Conservation (phyloP, 1,140 invertebrate species). For the Dufourea novaeangliae region DNA sequence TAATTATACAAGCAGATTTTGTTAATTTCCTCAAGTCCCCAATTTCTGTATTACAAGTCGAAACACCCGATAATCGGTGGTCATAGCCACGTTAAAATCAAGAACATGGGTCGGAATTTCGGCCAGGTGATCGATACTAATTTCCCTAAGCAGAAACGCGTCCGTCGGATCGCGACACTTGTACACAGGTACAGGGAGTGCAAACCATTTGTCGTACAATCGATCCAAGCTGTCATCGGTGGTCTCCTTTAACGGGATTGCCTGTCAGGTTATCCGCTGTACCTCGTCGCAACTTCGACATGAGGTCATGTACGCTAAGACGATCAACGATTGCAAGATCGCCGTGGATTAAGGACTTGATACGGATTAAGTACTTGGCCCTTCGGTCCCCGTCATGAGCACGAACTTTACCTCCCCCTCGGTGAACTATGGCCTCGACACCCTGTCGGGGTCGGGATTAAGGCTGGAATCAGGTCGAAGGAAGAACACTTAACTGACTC, state of each 20-base stretch:
- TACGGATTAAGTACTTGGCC: neutral
- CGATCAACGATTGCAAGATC: constrained; percentile 3
- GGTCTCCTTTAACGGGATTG: constrained; percentile 37
- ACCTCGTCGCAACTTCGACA: neutral
- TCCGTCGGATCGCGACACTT: constrained; percentile 21
- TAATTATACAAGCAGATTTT: too few relatives aligned
- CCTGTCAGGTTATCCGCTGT: constrained; percentile 16
- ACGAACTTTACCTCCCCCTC: too few relatives aligned
- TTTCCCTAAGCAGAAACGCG: constrained; percentile 15
- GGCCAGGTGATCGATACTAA: constrained; percentile 24
- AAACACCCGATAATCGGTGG: neutral
- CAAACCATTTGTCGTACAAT: constrained; percentile 48
- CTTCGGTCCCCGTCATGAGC: neutral
- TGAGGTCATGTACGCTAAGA: constrained; percentile 3
- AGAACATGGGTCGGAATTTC: constrained; percentile 12
- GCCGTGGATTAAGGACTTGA: neutral
- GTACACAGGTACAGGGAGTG: constrained; percentile 14
- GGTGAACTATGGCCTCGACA: neutral
- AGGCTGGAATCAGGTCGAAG: constrained; percentile 11
- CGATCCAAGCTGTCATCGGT: constrained; percentile 44
- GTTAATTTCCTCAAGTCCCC: too few relatives aligned
- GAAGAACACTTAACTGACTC: neutral
- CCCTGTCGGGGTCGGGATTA: constrained; percentile 7
- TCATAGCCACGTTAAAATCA: neutral
- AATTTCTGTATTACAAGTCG: neutral